phyloP scores from a whole-genome alignment of 2,797 vertebrate species.

The Clarias laeviceps region DNA sequence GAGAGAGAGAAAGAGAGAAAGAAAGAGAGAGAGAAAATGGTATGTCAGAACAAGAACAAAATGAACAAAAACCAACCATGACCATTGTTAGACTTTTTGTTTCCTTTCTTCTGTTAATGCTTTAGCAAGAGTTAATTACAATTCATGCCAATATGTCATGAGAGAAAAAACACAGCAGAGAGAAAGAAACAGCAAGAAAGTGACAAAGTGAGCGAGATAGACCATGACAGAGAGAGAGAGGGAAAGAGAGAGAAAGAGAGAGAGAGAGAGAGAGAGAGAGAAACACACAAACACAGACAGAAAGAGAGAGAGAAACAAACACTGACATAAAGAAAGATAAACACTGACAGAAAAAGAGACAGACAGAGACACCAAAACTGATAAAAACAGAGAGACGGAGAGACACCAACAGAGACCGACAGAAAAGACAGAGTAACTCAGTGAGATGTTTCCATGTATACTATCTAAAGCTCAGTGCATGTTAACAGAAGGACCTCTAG shows the following conservation, averaged over 20 bases:
- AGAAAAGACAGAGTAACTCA: neutral
- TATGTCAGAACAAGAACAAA: too few relatives aligned
- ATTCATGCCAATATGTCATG: neutral
- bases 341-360: neutral
- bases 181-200: neutral
- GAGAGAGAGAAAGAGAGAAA: slow-evolving; percentile 46
- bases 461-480: neutral
- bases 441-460: neutral
- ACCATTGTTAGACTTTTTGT: neutral
- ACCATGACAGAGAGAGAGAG: neutral
- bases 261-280: neutral
- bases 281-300: too few relatives aligned
- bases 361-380: neutral
- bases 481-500: slow-evolving; percentile 49
- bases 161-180: neutral
- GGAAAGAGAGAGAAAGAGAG: neutral
- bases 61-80: neutral
- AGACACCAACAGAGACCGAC: too few relatives aligned
- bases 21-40: neutral
- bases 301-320: neutral
- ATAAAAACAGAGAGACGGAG: neutral
- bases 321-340: too few relatives aligned
- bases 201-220: neutral
- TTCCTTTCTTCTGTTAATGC: neutral
- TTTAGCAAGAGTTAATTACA: neutral